Conservation (phyloP, 2,888 invertebrate genomes). For the Plemyria rubiginata region DNA sequence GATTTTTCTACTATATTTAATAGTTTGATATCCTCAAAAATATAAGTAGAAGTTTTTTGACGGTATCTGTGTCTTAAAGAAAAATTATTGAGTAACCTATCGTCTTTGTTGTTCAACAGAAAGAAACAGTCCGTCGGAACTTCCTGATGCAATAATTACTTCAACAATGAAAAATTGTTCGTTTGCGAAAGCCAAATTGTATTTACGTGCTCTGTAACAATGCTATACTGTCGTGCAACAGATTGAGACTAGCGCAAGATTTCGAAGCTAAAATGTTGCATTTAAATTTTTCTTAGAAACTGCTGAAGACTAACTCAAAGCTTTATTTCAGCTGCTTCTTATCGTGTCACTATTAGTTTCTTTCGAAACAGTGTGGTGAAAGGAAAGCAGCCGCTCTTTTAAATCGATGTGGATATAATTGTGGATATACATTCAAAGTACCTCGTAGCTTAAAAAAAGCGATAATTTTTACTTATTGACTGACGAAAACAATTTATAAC, state of each 20-base stretch:
- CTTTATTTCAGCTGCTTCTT: neutral
- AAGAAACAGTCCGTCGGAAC: conserved; percentile 17
- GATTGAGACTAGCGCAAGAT: conserved; percentile 46
- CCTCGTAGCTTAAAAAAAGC: no score
- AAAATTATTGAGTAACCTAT: neutral
- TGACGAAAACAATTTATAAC: no score
- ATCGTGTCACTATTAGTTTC: no score
- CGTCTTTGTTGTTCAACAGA: conserved; percentile 19
- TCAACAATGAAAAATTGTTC: conserved; percentile 38
- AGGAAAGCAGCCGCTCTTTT: no score
- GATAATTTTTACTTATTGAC: no score
- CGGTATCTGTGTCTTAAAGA: neutral
- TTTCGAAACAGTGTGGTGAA: no score
- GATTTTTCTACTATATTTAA: no score
- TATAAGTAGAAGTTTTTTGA: no score
- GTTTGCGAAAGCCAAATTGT: conserved; percentile 57
- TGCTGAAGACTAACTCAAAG: neutral
- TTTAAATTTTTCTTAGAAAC: neutral
- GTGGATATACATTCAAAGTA: no score
- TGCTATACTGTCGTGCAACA: conserved; percentile 51
- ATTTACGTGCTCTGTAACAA: conserved; percentile 49
- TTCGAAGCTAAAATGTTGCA: conserved; percentile 48
- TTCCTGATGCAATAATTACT: conserved; percentile 32
- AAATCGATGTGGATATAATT: no score
- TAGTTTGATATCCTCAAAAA: no score